Evolutionary conservation across 2,888 invertebrate genomes (phyloP).

Genomic region (Agrenia bidenticulata): DNA sequence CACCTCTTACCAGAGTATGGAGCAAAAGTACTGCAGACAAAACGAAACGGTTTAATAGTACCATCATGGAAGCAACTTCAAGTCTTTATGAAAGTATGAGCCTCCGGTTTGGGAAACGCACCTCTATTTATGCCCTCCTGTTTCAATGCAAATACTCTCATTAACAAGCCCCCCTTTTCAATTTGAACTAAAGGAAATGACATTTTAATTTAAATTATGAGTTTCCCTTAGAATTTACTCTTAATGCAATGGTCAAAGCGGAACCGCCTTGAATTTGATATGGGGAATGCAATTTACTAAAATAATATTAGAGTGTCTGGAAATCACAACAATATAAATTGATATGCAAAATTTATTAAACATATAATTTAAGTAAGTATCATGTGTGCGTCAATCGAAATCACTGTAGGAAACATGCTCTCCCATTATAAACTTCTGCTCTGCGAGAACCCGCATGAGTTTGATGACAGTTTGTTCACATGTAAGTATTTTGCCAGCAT

Average conservation of each 20-base stretch:
- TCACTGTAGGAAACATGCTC: constrained; percentile 85
- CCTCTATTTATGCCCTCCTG: background rate
- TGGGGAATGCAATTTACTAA: too few species aligned
- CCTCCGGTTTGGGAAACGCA: background rate
- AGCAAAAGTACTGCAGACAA: background rate
- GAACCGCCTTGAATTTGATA: too few species aligned
- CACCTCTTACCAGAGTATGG: background rate
- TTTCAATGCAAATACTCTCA: too few species aligned
- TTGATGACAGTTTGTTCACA: constrained; percentile 74
- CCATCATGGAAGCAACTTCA: background rate
- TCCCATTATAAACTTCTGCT: constrained; percentile 74
- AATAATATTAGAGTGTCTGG: background rate
- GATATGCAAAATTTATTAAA: background rate
- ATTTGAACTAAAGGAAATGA: too few species aligned
- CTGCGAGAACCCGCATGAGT: constrained; percentile 68
- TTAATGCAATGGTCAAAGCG: too few species aligned
- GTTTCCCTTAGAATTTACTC: too few species aligned
- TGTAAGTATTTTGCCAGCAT: constrained; percentile 67
- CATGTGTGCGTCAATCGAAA: constrained; percentile 45
- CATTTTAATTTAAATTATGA: too few species aligned
- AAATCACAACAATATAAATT: background rate
- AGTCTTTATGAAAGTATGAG: background rate
- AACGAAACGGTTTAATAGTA: background rate
- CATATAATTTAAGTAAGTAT: background rate
- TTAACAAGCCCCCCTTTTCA: too few species aligned